A percentile compares a stretch with the other conserved stretches of the same genome.
Evolutionary conservation across 2,113 vertebrate species (phyloP).

Genomic region (Anarrhichthys ocellatus): DNA sequence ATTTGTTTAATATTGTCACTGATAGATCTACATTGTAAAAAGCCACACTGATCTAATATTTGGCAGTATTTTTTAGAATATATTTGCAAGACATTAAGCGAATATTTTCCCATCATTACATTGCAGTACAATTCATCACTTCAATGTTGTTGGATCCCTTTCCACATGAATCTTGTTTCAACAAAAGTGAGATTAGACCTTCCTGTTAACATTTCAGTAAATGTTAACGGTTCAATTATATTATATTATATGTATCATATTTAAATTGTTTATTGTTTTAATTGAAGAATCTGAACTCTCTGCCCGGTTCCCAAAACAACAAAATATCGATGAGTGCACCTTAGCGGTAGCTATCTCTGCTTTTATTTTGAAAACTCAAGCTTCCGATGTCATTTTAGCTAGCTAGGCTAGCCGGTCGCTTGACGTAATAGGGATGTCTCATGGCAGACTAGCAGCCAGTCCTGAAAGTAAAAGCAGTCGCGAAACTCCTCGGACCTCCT

Average conservation of each 20-base stretch:
- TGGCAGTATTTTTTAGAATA: not conserved
- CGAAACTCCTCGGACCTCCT: conserved; percentile 6
- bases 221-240: too few species aligned
- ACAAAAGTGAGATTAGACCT: not conserved
- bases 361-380: conserved; percentile 58
- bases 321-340: not conserved
- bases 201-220: too few species aligned
- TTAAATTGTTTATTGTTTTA: not conserved
- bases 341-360: not conserved
- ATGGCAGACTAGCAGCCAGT: conserved; percentile 67
- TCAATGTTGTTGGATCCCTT: not conserved
- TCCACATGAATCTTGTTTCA: not conserved
- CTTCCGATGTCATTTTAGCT: conserved; percentile 24
- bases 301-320: not conserved
- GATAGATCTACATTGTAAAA: too few species aligned
- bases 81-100: not conserved
- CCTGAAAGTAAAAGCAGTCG: conserved; percentile 36
- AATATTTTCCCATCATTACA: not conserved
- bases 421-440: conserved; percentile 76
- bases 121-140: not conserved
- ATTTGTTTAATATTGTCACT: too few species aligned
- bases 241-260: too few species aligned
- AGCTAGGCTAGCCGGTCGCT: conserved; percentile 5
- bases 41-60: too few species aligned
- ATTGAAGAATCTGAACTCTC: not conserved